phyloP scores from a whole-genome alignment of 2,797 vertebrate species.

The Mallotus villosus region DNA sequence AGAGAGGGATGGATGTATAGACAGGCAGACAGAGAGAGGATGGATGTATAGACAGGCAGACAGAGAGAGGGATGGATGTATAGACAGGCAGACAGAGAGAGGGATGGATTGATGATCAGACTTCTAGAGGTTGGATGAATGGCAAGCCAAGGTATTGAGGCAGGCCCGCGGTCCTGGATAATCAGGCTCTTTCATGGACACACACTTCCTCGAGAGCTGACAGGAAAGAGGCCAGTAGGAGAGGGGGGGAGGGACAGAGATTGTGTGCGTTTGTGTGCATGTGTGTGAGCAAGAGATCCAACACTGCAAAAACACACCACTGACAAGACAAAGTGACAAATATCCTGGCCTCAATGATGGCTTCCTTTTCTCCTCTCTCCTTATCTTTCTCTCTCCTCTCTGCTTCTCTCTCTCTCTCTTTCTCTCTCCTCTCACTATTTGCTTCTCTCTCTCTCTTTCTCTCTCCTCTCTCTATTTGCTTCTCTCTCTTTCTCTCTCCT shows the following conservation, averaged over 20 bases:
- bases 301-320: constrained; percentile 20
- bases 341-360: too few relatives aligned
- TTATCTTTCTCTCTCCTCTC: too few relatives aligned
- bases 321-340: constrained; percentile 2
- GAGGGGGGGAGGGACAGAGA: constrained; percentile 19
- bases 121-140: too few relatives aligned
- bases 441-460: not conserved
- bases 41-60: not conserved
- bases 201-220: constrained; percentile 55
- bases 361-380: too few relatives aligned
- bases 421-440: not conserved
- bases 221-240: constrained; percentile 27
- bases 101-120: too few relatives aligned
- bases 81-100: too few relatives aligned
- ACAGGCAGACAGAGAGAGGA: not conserved
- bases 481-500: too few relatives aligned
- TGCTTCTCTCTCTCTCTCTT: not conserved
- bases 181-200: constrained; percentile 57
- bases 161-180: too few relatives aligned
- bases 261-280: not conserved
- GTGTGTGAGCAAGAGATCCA: not conserved
- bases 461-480: not conserved
- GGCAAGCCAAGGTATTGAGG: not conserved
- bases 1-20: not conserved
- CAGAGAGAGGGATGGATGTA: not conserved